Evolutionary conservation across 2,113 vertebrate species (phyloP).

Genomic region (Chlorodrepanis virens): DNA sequence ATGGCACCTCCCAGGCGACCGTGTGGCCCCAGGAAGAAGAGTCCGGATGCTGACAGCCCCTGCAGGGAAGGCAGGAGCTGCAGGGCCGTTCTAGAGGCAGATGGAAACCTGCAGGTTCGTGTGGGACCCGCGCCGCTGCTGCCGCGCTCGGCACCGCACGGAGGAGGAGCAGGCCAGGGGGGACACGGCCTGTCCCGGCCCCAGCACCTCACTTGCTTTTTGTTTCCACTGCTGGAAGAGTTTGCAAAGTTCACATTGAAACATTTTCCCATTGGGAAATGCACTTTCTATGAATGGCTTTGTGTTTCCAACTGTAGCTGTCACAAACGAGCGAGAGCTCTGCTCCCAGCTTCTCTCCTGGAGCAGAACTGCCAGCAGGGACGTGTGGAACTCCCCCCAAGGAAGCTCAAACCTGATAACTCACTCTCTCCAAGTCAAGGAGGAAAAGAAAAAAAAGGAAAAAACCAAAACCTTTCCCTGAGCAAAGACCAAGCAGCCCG

Average conservation of each 20-base stretch:
- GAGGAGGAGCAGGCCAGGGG: background rate
- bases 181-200: background rate
- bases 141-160: fast-evolving
- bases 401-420: background rate
- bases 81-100: no score
- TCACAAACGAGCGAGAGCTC: background rate
- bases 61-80: background rate
- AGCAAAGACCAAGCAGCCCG: background rate
- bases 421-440: background rate
- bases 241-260: background rate
- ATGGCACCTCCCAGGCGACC: fast-evolving
- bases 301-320: no score
- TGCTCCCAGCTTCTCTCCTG: background rate
- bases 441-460: background rate
- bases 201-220: background rate
- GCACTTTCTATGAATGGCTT: background rate
- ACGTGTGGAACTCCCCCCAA: fast-evolving
- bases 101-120: fast-evolving
- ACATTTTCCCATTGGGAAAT: background rate
- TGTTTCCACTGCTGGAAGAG: background rate
- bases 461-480: background rate
- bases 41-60: fast-evolving
- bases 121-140: fast-evolving
- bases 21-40: background rate
- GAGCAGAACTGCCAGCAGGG: no score